Evolutionary conservation across 2,797 vertebrate genomes (phyloP).

Genomic region (Manis javanica): DNA sequence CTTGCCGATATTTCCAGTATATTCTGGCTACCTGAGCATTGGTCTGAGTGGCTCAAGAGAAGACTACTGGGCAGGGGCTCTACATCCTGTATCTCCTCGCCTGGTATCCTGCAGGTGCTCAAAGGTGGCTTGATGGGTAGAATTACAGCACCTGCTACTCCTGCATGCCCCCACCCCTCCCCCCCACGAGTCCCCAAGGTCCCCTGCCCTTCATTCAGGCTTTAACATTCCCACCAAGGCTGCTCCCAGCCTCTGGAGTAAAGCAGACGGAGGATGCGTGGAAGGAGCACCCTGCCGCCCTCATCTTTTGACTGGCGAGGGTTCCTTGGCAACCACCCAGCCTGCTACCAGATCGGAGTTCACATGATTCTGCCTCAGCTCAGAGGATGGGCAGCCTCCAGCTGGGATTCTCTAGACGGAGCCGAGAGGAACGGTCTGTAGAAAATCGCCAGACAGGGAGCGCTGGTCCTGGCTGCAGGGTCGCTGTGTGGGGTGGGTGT

Average conservation of each 20-base stretch:
- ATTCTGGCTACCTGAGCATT: background rate
- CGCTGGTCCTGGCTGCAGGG: background rate
- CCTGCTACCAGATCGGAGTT: constrained; percentile 66
- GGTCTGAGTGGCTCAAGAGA: background rate
- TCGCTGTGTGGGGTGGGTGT: background rate
- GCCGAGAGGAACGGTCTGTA: constrained; percentile 19
- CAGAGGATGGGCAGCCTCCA: constrained; percentile 44
- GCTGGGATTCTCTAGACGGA: constrained; percentile 54
- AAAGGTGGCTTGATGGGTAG: background rate
- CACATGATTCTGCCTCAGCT: constrained; percentile 77
- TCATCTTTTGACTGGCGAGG: background rate
- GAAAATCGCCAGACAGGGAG: background rate
- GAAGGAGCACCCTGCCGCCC: background rate
- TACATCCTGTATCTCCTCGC: background rate
- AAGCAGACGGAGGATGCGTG: background rate
- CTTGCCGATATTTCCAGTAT: rapidly evolving
- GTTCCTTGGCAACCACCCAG: constrained; percentile 68
- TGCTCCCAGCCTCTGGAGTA: background rate
- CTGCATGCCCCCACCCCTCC: background rate
- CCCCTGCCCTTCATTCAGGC: background rate
- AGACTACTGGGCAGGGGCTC: background rate
- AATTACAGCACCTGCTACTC: background rate
- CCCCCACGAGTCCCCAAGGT: background rate
- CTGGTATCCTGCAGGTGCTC: background rate
- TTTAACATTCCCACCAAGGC: rapidly evolving